Conservation (phyloP, 2,888 invertebrate genomes). For the Ennomos erosarius region DNA sequence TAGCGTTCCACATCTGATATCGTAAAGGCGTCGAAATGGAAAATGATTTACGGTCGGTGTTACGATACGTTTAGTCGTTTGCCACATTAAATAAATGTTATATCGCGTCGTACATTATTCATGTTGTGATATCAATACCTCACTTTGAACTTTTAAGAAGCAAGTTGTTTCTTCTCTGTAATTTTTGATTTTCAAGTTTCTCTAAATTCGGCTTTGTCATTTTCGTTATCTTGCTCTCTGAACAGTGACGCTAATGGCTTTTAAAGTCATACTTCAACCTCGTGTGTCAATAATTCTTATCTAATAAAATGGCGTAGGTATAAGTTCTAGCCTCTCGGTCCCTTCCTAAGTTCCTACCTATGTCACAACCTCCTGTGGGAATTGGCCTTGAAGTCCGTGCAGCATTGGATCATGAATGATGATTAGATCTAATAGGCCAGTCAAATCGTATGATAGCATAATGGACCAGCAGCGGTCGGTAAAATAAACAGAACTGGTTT, state of each 20-base stretch:
- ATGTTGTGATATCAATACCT: conserved; percentile 22
- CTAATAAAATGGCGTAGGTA: neutral
- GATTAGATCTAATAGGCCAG: conserved; percentile 40
- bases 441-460: conserved; percentile 57
- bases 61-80: conserved; percentile 48
- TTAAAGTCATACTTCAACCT: conserved; percentile 4
- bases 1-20: conserved; percentile 47
- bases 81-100: conserved; percentile 41
- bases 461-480: conserved; percentile 49
- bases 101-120: conserved; percentile 29
- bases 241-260: conserved; percentile 18
- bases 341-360: no score
- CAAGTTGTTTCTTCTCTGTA: conserved; percentile 11
- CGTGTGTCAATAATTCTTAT: neutral
- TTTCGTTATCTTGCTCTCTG: conserved; percentile 12
- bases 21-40: conserved; percentile 47
- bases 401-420: conserved; percentile 32
- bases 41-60: conserved; percentile 56
- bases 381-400: conserved; percentile 11
- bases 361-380: conserved; percentile 34
- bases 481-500: no score
- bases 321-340: conserved; percentile 5
- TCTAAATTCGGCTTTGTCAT: conserved; percentile 8
- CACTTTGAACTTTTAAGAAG: conserved; percentile 24
- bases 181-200: conserved; percentile 12